Evolutionary conservation across 2,797 vertebrate species (phyloP), one percentile per base, ranked within the genome.

Genomic region (Telmatherina bonti): DNA sequence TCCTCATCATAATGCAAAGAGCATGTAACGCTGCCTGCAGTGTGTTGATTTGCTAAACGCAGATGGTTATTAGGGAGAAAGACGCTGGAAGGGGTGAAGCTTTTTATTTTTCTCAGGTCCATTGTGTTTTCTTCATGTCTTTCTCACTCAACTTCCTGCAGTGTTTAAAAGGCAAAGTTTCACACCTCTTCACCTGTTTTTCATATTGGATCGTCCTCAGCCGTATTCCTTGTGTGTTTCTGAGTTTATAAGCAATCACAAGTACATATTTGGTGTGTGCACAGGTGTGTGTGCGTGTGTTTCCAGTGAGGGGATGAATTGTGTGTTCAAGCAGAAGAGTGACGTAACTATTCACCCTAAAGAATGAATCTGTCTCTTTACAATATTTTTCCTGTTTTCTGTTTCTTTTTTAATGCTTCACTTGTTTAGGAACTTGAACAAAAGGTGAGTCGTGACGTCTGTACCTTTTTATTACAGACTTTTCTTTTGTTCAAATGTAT

Each of bases 351-450:
- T 67, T 88, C 87, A 83, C 74, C 74, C 72, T 27, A 15, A 41
- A 86, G 66, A 82, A 87, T 88, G 72, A 88, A 77, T 89, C 80
- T 67, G 35, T 59, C 60, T 75, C 70, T 75, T 86, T 69, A 74
- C 69, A 70, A 13, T 65, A 47, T 16, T 51, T 58, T 57, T 52
- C 3, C 24, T 24, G 20, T 24, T 73, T 56, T 70, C 54, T 66
- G 58, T 70, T 33, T 78, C 58, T 81, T 61, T 80, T 72, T 68
- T 54, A 74, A 76, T 84, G 83, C 84, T 67, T 59, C 33, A 89
- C 90, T 92, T 91, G 93, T 94, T 87, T 93, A 96, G 96, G 95
- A 96, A 43, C 76, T 96, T 83, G 94, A 93, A 85, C 78, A 72
- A 20, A 95, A 95, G 95, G 96, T 97, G 95, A 96, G 96, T 73